Evolutionary conservation across 2,888 invertebrate species (phyloP), one percentile per base, ranked within the genome.

Genomic region (Teleogryllus oceanicus): DNA sequence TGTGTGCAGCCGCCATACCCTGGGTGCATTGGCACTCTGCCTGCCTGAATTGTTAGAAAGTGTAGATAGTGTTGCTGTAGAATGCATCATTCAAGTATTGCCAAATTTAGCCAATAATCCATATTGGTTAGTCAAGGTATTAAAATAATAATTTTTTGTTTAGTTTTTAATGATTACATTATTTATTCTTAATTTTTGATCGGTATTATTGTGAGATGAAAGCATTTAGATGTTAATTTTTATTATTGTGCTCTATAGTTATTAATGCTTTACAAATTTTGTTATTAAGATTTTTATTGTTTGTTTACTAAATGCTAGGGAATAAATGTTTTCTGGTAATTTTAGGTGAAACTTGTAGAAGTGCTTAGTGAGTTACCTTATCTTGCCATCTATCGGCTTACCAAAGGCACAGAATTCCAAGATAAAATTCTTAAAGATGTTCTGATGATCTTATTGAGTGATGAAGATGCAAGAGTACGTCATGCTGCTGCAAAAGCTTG

Each of bases 71-170:
- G 84, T 87, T 2, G 84, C 89, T 16, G 88, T 92, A 5, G 86
- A 91, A 21, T 88, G 90, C 18, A 86, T 93, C 10, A 86, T 96
- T 76, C 90, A 91, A 82, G 87, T 89, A 24, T 87, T 96, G 11
- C 90, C 93, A 13, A 87, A 88, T 49, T 89, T 94, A 2, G 91
- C 92, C 80, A 88, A 89, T 75, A 95, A 95, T 86, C 91, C 92
- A 0, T 96, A 96, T 86, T 96, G 96, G 94, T 88, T 96, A 78
- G 93, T 96, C 77, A 94, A 94, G 88, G 93, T 95, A 83, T 88
- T 83, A 18, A n/a, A n/a, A n/a, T n/a, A n/a, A n/a, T n/a, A 62
- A n/a, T 18, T 62, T n/a, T 18, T 4, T 62, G 62, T 62, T 37
- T 37, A n/a, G n/a, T n/a, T 37, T 37, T 8, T 37, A 37, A 37